These are phyloP conservation scores for Nomada ferruginata DNA, from an alignment of 2,888 invertebrate genomes.

Conservation along the genomic window DNA sequence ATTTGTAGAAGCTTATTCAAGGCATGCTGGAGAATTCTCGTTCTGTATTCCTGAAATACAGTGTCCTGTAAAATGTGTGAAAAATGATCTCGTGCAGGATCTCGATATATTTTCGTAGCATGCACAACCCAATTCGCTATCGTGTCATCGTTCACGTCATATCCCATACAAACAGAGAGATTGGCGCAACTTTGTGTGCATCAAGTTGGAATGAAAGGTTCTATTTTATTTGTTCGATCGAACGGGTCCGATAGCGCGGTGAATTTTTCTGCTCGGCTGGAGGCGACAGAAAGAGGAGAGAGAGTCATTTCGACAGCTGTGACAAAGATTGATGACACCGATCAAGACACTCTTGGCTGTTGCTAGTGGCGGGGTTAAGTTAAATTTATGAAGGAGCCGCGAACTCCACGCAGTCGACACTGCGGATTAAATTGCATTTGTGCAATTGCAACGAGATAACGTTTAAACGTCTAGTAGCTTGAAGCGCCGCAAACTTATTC, in stretches of 20 bases:
- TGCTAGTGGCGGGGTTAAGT: constrained; percentile 29
- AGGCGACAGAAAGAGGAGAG: constrained; percentile 6
- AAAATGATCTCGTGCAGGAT: neutral
- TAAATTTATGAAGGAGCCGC: constrained; percentile 38
- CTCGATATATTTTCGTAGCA: neutral
- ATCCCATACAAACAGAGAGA: neutral
- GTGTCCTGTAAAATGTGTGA: neutral
- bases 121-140: neutral
- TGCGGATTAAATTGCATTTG: constrained; percentile 43
- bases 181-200: neutral
- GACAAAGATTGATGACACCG: constrained; percentile 45
- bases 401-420: constrained; percentile 25
- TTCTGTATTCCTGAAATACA: too few relatives aligned
- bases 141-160: neutral
- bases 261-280: constrained; percentile 9
- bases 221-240: neutral
- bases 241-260: neutral
- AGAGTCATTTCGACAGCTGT: constrained; percentile 15
- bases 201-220: constrained; percentile 3
- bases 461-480: constrained; percentile 12
- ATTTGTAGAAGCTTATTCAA: too few relatives aligned
- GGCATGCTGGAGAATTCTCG: too few relatives aligned
- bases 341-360: constrained; percentile 43
- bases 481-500: constrained; percentile 1
- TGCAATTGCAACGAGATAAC: constrained; percentile 15